A percentile compares a stretch with the other conserved stretches of the same genome.
Conservation (phyloP, 1,140 invertebrate species). For the Zaprionus vittiger region DNA sequence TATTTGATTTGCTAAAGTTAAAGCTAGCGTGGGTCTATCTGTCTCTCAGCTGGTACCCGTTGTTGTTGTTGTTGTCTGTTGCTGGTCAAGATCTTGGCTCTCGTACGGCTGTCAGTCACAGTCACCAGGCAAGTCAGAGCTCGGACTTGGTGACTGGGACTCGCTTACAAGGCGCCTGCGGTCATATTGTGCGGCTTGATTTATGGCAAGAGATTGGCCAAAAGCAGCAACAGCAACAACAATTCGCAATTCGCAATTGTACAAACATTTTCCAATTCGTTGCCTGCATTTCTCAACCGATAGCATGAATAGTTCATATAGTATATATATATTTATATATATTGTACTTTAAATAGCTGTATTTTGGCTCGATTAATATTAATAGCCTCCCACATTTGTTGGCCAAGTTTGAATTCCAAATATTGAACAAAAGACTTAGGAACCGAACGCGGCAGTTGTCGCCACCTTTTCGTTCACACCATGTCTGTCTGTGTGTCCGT, state of each 20-base stretch:
- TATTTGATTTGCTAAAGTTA: conserved; percentile 76
- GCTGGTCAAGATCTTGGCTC: conserved; percentile 70
- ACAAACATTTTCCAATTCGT: conserved; percentile 73
- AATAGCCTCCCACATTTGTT: neutral
- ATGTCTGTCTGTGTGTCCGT: conserved; percentile 10
- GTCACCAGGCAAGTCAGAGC: conserved; percentile 59
- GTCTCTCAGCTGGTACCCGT: conserved; percentile 16
- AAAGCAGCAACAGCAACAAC: conserved; percentile 64
- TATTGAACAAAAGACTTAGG: conserved; percentile 52
- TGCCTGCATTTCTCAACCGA: conserved; percentile 39
- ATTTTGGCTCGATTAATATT: conserved; percentile 6
- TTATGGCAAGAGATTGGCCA: conserved; percentile 80
- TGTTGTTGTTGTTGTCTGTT: conserved; percentile 20
- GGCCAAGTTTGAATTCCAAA: neutral
- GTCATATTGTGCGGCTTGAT: conserved; percentile 77
- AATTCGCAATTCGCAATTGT: conserved; percentile 71
- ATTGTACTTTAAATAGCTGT: conserved; percentile 15
- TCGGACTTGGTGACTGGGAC: conserved; percentile 68
- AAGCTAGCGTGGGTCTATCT: conserved; percentile 66
- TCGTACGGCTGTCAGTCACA: conserved; percentile 70
- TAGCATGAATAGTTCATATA: conserved; percentile 6
- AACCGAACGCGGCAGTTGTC: conserved; percentile 53
- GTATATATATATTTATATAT: conserved; percentile 34
- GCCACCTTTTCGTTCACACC: conserved; percentile 37
- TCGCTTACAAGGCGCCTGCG: conserved; percentile 81